Evolutionary conservation across 1,140 invertebrate genomes (phyloP).

Genomic region (Papilio helenus): DNA sequence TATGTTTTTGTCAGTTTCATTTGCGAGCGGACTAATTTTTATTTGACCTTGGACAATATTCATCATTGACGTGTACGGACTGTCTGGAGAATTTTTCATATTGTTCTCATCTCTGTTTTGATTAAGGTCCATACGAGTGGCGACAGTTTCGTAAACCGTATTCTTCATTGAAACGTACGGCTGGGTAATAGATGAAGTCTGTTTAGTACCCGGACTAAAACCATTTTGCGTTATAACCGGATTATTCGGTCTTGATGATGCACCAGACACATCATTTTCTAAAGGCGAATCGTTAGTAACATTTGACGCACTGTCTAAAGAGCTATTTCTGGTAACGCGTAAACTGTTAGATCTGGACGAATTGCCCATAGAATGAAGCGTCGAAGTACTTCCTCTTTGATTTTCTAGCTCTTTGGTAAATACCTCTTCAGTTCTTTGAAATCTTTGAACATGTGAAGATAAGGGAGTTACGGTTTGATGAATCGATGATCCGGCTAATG

Average conservation of each 20-base stretch:
- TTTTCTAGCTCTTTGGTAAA: slow-evolving; percentile 74
- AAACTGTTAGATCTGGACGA: slow-evolving; percentile 74
- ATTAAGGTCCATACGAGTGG: slow-evolving; percentile 54
- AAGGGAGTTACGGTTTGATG: slow-evolving; percentile 67
- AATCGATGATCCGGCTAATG: slow-evolving; percentile 66
- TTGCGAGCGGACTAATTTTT: slow-evolving; percentile 76
- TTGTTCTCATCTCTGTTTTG: slow-evolving; percentile 51
- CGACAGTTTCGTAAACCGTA: slow-evolving; percentile 81
- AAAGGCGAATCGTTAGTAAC: slow-evolving; percentile 47
- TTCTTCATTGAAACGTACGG: slow-evolving; percentile 82
- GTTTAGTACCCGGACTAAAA: slow-evolving; percentile 54
- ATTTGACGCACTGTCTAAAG: slow-evolving; percentile 60
- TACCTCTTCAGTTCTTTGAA: slow-evolving; percentile 78
- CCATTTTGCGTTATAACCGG: slow-evolving; percentile 64
- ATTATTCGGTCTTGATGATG: slow-evolving; percentile 50
- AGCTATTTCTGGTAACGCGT: slow-evolving; percentile 62
- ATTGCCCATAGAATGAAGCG: slow-evolving; percentile 67
- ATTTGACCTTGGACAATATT: slow-evolving; percentile 83
- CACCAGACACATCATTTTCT: slow-evolving; percentile 50
- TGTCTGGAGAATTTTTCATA: slow-evolving; percentile 57
- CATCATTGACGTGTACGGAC: slow-evolving; percentile 74
- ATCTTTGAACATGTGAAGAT: slow-evolving; percentile 69
- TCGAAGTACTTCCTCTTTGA: slow-evolving; percentile 68
- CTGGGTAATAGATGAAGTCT: slow-evolving; percentile 42
- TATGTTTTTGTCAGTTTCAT: slow-evolving; percentile 69